Evolutionary conservation across 2,113 vertebrate genomes (phyloP).

Genomic region (Myiozetetes cayanensis): DNA sequence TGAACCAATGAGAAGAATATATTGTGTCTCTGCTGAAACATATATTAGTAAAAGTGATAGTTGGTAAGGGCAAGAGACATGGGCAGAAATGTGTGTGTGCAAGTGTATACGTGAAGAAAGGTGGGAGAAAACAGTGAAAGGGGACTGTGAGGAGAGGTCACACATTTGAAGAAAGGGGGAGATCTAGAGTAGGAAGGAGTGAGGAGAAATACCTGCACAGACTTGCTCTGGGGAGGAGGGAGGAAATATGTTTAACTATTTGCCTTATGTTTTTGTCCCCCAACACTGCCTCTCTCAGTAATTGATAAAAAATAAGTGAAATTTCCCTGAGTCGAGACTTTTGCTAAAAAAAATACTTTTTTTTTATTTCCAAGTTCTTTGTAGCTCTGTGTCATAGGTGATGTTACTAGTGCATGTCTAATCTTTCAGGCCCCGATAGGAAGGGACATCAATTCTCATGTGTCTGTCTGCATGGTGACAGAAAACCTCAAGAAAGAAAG

Average conservation of each 20-base stretch:
- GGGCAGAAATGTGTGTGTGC: neutral
- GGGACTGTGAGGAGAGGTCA: neutral
- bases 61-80: neutral
- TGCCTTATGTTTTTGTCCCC: neutral
- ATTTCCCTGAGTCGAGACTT: neutral
- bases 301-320: neutral
- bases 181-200: neutral
- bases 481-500: constrained; percentile 95
- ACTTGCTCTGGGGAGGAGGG: rapidly evolving
- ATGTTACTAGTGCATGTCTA: neutral
- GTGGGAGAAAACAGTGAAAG: neutral
- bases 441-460: constrained; percentile 94
- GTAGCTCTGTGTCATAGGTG: neutral
- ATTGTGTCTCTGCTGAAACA: neutral
- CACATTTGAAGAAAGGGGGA: neutral
- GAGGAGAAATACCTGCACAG: neutral
- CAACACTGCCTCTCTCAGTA: neutral
- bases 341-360: neutral
- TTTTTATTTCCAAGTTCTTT: neutral
- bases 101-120: neutral
- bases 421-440: constrained; percentile 87
- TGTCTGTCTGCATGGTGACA: constrained; percentile 96
- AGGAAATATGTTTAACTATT: neutral
- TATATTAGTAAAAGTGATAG: neutral
- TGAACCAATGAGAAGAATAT: neutral